Percentiles rank a stretch among this genome's conserved stretches.
Conservation (phyloP, 2,113 vertebrate genomes). For the Aegotheles bennettii region DNA sequence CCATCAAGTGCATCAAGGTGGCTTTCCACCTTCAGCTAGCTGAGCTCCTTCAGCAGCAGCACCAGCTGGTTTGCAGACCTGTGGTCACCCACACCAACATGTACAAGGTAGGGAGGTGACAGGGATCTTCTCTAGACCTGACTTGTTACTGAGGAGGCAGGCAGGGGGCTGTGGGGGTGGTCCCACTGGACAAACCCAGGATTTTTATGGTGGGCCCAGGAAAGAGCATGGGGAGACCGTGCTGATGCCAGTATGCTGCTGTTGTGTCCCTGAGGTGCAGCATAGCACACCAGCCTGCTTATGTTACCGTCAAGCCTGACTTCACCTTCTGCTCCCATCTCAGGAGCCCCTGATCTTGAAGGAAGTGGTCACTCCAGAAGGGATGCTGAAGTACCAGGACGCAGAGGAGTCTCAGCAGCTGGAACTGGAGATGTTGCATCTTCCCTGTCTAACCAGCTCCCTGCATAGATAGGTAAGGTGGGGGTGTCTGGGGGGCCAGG, state of each 20-base stretch:
- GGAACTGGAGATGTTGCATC: conserved; percentile 82
- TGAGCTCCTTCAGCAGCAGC: conserved; percentile 80
- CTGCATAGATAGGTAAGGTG: conserved; percentile 81
- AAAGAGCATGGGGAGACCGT: neutral
- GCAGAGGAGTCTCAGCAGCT: conserved; percentile 82
- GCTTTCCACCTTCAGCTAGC: conserved; percentile 90
- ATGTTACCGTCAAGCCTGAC: neutral
- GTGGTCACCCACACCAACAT: conserved; percentile 82
- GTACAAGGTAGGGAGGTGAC: conserved; percentile 66
- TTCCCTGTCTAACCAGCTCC: conserved; percentile 87
- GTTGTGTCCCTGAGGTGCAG: neutral
- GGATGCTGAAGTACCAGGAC: conserved; percentile 84
- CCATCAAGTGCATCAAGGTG: conserved; percentile 85
- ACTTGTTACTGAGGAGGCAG: fast-evolving
- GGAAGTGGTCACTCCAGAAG: conserved; percentile 80
- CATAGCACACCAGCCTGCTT: neutral
- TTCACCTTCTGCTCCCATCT: neutral
- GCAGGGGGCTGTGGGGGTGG: neutral
- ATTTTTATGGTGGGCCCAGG: neutral
- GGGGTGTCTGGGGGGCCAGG: too few species aligned
- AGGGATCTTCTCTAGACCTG: neutral
- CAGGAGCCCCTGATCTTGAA: conserved; percentile 90
- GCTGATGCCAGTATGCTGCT: neutral
- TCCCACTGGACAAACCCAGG: neutral
- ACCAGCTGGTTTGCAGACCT: conserved; percentile 79